These are phyloP conservation scores for Eudyptes chrysolophus DNA, from an alignment of 2,113 vertebrate genomes.

Conservation along the genomic window DNA sequence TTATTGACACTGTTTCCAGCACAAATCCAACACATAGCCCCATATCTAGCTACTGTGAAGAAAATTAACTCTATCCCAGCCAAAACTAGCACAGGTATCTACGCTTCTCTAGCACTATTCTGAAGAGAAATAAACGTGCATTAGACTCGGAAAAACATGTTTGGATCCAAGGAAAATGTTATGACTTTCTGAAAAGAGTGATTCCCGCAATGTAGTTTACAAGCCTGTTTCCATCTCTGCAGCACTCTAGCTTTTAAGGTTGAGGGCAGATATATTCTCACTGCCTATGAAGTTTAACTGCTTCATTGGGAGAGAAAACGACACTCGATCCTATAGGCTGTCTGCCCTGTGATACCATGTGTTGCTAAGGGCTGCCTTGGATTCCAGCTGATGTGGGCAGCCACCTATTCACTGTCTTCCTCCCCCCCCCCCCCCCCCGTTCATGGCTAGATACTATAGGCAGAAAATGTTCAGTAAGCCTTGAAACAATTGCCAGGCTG, in stretches of 20 bases:
- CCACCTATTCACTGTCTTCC: background rate
- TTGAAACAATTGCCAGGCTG: background rate
- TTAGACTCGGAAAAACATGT: background rate
- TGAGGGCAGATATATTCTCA: background rate
- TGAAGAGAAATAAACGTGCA: background rate
- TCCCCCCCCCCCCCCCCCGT: accelerated
- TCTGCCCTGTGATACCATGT: background rate
- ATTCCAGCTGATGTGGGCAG: background rate
- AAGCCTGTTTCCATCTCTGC: background rate
- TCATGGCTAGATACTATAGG: background rate
- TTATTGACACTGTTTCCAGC: background rate
- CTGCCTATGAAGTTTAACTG: background rate
- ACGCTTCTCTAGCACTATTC: background rate
- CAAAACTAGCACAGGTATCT: background rate
- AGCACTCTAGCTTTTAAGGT: background rate
- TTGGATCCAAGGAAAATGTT: background rate
- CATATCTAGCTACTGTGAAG: background rate
- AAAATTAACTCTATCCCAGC: background rate
- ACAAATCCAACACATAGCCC: background rate
- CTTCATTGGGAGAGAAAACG: background rate
- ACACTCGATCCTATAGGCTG: background rate
- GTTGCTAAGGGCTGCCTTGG: constrained; percentile 28
- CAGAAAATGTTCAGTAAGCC: background rate
- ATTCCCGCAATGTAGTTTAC: background rate
- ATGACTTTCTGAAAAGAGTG: background rate